Evolutionary conservation across 2,888 invertebrate genomes (phyloP).

Genomic region (Lochmaea capreae): DNA sequence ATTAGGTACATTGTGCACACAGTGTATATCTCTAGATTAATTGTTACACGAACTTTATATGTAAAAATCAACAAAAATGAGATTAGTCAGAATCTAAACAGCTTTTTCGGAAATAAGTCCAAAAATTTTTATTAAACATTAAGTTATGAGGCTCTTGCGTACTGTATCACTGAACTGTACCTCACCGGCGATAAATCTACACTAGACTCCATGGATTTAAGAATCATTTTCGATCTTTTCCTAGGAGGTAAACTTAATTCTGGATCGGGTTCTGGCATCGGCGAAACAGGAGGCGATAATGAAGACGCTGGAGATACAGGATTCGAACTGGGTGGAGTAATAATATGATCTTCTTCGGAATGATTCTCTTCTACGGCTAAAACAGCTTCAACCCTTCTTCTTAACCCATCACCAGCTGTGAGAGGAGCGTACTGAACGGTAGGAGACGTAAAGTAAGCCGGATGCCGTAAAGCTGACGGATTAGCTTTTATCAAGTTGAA

Average conservation of each 20-base stretch:
- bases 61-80: neutral
- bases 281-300: constrained; percentile 58
- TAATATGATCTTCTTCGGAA: constrained; percentile 67
- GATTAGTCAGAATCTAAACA: neutral
- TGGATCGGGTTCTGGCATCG: constrained; percentile 65
- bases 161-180: constrained; percentile 85
- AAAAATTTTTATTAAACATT: neutral
- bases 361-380: constrained; percentile 69
- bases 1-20: too few relatives aligned
- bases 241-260: constrained; percentile 80
- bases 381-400: constrained; percentile 74
- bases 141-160: constrained; percentile 77
- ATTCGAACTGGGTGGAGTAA: constrained; percentile 73
- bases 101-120: neutral
- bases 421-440: constrained; percentile 59
- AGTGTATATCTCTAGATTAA: too few relatives aligned
- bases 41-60: too few relatives aligned
- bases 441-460: constrained; percentile 58
- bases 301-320: constrained; percentile 67
- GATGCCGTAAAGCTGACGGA: constrained; percentile 57
- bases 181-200: constrained; percentile 62
- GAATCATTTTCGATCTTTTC: constrained; percentile 82
- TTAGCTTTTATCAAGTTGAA: constrained; percentile 59
- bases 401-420: constrained; percentile 69
- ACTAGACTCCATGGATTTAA: constrained; percentile 72